Base-by-base conservation (phyloP, 2,888 invertebrate species). In the Sclerodermus sp. region DNA sequence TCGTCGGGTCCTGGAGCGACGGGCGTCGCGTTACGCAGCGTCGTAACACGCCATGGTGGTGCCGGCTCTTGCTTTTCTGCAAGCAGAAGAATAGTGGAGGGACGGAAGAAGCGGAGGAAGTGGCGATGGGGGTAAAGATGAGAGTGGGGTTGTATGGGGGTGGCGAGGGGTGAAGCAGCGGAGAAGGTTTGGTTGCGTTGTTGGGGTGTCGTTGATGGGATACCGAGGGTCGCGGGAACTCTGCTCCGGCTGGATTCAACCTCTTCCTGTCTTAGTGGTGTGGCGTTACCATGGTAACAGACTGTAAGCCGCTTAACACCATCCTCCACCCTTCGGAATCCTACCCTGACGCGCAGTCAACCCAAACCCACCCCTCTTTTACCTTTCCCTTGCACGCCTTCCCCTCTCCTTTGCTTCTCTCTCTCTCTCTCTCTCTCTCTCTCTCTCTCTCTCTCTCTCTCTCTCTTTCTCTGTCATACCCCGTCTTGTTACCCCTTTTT, bases 271-370 rank as follows among this genome's bases (percentile, higher is more conserved):
- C 71, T 71, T 71, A 66, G 69, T 66, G 68, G 71, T 70, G 66
- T 63, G 67, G 73, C 65, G 74, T 74, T 72, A 68, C 75, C 71
- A 75, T 75, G 71, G 75, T 73, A 71, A 74, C 75, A 70, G 74
- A 73, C 73, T 71, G 71, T 74, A 74, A 75, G 75, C 75, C 70
- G 75, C 75, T 75, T 74, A 74, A 74, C 72, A 71, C 66, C 73
- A 67, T 65, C 67, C 67, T 61, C 58, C 49, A 14, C 51, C 51
- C 53, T 47, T 41, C 51, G 53, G 56, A 57, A 56, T 62, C 57
- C 64, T 60, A 57, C 56, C 51, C 45, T 59, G 58, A 57, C 57
- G 56, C 55, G 53, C 61, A 65, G 65, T 64, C 67, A 66, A 61
- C 58, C 61, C 58, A 57, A 40, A 49, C 23, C 45, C 40, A 16